These are phyloP conservation scores for Mareca penelope DNA, from an alignment of 2,797 vertebrate species.

Conservation along the genomic window DNA sequence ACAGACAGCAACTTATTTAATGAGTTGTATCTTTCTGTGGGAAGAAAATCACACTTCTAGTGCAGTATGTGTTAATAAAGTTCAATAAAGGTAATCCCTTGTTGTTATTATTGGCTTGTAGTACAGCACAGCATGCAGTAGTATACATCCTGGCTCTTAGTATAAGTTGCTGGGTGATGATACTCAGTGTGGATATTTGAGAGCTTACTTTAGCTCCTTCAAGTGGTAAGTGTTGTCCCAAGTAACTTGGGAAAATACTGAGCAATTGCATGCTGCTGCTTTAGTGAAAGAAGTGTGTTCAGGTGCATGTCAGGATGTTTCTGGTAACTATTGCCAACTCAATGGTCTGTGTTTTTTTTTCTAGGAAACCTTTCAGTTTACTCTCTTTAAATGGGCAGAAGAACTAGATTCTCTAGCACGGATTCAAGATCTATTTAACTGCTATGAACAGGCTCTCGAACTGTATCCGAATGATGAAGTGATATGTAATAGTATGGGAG, in stretches of 20 bases:
- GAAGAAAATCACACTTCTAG: background rate
- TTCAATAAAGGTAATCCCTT: background rate
- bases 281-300: background rate
- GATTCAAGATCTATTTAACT: conserved; percentile 92
- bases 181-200: background rate
- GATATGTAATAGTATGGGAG: conserved; percentile 97
- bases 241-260: background rate
- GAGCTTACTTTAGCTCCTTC: background rate
- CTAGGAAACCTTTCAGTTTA: conserved; percentile 95
- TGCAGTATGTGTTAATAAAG: background rate
- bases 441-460: conserved; percentile 95
- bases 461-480: conserved; percentile 93
- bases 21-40: background rate
- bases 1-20: background rate
- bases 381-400: conserved; percentile 94
- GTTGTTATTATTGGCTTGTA: background rate
- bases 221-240: background rate
- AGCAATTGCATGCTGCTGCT: background rate
- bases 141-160: background rate
- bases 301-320: background rate
- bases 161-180: background rate
- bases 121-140: background rate
- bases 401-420: conserved; percentile 91
- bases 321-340: background rate
- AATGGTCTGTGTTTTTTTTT: background rate